Evolutionary conservation across 1,140 invertebrate species (phyloP), one percentile per base, ranked within the genome.

Genomic region (Trichomalopsis sarcophagae): DNA sequence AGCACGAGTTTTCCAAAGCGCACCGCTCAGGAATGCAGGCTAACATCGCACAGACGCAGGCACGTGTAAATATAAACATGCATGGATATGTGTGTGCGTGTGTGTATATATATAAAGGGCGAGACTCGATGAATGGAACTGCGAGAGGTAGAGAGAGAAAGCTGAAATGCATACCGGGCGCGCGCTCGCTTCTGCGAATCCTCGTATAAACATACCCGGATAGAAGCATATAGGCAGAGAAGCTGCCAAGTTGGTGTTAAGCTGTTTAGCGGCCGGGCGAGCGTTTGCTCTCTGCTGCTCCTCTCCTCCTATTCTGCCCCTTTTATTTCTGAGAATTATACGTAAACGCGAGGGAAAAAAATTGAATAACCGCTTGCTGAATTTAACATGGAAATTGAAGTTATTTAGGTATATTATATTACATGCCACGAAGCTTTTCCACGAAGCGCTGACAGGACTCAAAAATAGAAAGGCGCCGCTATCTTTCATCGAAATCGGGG

Each of bases 171-270:
- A 47, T 36, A 80, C n/a, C 33, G 10, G 21, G 55, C 55, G 21
- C 69, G 62, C 33, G 33, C 4, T 4, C 69, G 62, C 66, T 44
- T 81, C 44, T 33, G 14, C n/a, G 62, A 81, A 81, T 81, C 68
- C 40, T 23, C 2, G 66, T 30, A 73, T 73, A 81, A 81, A 81
- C 44, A 73, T 81, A 36, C 36, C n/a, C 68, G 33, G 73, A 55
- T 81, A 73, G 47, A 55, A 81, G 44, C n/a, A 44, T 73, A 81
- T 30, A 71, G 23, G 44, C 68, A 14, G 17, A 23, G 4, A 5
- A 6, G 47, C 17, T 62, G 55, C 21, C 36, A 2, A 73, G 23
- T 71, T 81, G 2, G 36, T 81, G n/a, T 23, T 50, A 71, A 73
- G 80, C n/a, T 10, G 6, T 30, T 71, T 71, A 71, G 30, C 27